phyloP scores from a whole-genome alignment of 2,888 invertebrate species.

The Nemapogon koenigi region DNA sequence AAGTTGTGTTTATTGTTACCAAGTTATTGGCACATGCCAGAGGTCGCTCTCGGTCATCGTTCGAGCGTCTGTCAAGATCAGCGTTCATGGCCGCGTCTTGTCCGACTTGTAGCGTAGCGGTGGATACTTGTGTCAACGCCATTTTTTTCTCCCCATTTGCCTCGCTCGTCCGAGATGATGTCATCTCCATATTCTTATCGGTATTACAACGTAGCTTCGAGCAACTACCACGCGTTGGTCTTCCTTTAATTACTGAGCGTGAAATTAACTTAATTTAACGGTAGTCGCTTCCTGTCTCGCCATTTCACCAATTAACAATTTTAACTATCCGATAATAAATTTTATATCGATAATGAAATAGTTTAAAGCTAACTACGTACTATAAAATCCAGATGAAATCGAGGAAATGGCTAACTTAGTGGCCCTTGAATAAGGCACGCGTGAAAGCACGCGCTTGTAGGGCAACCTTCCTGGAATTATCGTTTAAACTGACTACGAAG shows the following conservation, averaged over 20 bases:
- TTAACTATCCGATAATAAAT: no score
- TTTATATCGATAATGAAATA: no score
- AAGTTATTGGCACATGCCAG: slow-evolving; percentile 8
- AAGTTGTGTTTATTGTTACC: slow-evolving; percentile 4
- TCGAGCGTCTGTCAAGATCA: slow-evolving; percentile 36
- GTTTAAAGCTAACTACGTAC: no score
- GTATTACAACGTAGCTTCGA: slow-evolving; percentile 7
- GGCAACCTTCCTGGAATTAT: slow-evolving; percentile 10
- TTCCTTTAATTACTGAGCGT: slow-evolving; percentile 9
- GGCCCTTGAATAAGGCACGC: slow-evolving; percentile 1
- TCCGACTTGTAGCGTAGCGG: slow-evolving; percentile 22
- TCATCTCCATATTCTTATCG: slow-evolving; percentile 26
- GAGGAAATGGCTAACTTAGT: no score
- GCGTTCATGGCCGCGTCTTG: slow-evolving; percentile 39
- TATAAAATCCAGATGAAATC: no score
- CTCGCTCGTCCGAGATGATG: slow-evolving; percentile 29
- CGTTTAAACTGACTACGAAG: slow-evolving; percentile 13
- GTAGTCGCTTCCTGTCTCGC: no score
- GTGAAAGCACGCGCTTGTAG: not conserved
- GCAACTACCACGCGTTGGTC: slow-evolving; percentile 11
- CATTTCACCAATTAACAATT: no score
- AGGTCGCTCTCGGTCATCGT: slow-evolving; percentile 10
- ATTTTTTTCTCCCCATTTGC: slow-evolving; percentile 38
- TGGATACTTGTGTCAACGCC: slow-evolving; percentile 28
- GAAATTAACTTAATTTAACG: no score